Evolutionary conservation across 2,113 vertebrate genomes (phyloP), one percentile per base, ranked within the genome.

Genomic region (Sitta europaea): DNA sequence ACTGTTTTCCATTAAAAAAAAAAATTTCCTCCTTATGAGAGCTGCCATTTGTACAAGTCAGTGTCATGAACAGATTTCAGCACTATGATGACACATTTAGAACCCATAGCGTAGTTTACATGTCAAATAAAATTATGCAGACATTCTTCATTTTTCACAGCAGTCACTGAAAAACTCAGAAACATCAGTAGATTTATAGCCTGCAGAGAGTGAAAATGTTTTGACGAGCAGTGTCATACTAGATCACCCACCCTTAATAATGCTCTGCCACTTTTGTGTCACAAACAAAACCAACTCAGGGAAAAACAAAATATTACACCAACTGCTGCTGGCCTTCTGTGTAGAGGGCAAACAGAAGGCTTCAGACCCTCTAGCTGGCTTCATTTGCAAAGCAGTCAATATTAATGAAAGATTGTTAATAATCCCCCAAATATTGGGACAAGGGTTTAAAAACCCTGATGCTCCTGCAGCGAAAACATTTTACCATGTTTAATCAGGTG

Each of bases 11-110:
- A 86, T 66, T 73, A 75, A 86, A 87, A 55, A 61, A n/a, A 48
- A 24, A 23, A 28, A 45, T 73, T 86, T 91, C 61, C 40, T 74
- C 59, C 59, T 87, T 2, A 14, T 63, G 61, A 88, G 75, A 79
- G n/a, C 73, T 85, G 57, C 38, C 8, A 4, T 94, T 95, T 81
- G 38, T 75, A 82, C n/a, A 86, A 94, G 86, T 86, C 85, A 93
- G 58, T 62, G 57, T 94, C 91, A 92, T 81, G 61, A 73, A 81
- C n/a, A 27, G 68, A 92, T 94, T 96, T 95, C 81, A 88, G 53
- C 0, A 0, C 59, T 71, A 38, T 0, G 5, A 88, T 93, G 95
- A 93, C 94, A 94, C 78, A 88, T 94, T 72, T 96, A 82, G 95
- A 95, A 55, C n/a, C 51, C 36, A 40, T 1, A 66, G 16, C 3